Percentiles rank a stretch among this genome's conserved stretches.
Conservation (phyloP, 2,888 invertebrate genomes). For the Drosophila trichaetosa region DNA sequence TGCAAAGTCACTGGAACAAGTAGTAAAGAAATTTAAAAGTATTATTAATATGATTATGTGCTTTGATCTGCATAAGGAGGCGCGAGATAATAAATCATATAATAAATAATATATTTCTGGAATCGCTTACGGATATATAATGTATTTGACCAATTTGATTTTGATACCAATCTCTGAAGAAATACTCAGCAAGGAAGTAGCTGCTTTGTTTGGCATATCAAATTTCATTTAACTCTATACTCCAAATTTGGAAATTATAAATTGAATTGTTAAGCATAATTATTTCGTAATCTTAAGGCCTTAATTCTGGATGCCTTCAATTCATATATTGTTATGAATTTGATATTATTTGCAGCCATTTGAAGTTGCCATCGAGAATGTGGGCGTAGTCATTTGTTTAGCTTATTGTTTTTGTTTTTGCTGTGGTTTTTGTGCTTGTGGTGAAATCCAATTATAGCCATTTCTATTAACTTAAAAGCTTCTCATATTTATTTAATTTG, state of each 20-base stretch:
- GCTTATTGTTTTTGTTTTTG: constrained; percentile 11
- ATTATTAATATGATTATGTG: background rate
- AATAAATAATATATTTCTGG: background rate
- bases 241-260: background rate
- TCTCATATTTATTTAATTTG: constrained; percentile 80
- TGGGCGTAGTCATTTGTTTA: constrained; percentile 17
- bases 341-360: constrained; percentile 14
- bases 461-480: constrained; percentile 78
- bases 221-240: background rate
- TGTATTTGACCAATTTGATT: background rate
- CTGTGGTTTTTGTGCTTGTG: constrained; percentile 37
- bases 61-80: background rate
- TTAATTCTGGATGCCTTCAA: background rate
- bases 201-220: too few relatives aligned
- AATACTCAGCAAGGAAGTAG: background rate
- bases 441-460: constrained; percentile 72
- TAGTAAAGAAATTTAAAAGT: background rate
- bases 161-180: background rate
- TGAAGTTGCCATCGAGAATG: constrained; percentile 19
- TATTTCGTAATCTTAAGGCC: background rate
- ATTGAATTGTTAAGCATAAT: background rate
- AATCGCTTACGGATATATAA: background rate
- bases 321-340: constrained; percentile 2
- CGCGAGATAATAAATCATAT: background rate
- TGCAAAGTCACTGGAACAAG: background rate